Evolutionary conservation across 2,113 vertebrate genomes (phyloP), one percentile per base, ranked within the genome.

Genomic region (Polypterus bichir): DNA sequence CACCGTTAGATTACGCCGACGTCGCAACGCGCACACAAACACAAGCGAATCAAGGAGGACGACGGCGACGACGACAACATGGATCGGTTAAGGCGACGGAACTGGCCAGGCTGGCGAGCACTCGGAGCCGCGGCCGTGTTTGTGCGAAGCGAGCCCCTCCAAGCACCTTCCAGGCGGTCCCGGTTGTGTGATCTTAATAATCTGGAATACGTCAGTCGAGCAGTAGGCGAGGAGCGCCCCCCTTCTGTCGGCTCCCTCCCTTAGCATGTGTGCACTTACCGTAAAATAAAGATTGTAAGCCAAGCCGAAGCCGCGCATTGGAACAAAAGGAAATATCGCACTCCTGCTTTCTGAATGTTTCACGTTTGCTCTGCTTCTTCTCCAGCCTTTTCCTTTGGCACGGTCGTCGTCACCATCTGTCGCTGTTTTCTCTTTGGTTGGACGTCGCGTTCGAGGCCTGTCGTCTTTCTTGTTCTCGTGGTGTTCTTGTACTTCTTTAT

Each of bases 201-300:
- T 27, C 27, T 27, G 27, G 27, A 27, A 27, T 27, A 27, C 27
- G 27, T 27, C 27, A 27, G 27, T 27, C 27, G 27, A 27, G 27
- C 27, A 27, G 27, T 2, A 27, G 27, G 27, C 27, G 27, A 27
- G 27, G 27, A 27, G 27, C 27, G 27, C 27, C 27, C 27, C 27
- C 27, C 27, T 27, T 27, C 27, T 27, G 27, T 27, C 27, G 27
- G 27, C 27, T 27, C 27, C 27, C 27, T 27, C 92, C 91, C 89
- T 86, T 92, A 88, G 85, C 87, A 86, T 89, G 89, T 94, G 91
- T 97, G 87, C 86, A 88, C 88, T 94, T 89, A 95, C 84, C 97
- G 94, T 97, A 96, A 84, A 97, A 94, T 86, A 91, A 91, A 94
- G 82, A 94, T 89, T 97, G 89, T 94, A 97, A 93, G 91, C 94